Base-by-base conservation (phyloP, 1,140 invertebrate genomes). In the Pogonognathellus flavescens region DNA sequence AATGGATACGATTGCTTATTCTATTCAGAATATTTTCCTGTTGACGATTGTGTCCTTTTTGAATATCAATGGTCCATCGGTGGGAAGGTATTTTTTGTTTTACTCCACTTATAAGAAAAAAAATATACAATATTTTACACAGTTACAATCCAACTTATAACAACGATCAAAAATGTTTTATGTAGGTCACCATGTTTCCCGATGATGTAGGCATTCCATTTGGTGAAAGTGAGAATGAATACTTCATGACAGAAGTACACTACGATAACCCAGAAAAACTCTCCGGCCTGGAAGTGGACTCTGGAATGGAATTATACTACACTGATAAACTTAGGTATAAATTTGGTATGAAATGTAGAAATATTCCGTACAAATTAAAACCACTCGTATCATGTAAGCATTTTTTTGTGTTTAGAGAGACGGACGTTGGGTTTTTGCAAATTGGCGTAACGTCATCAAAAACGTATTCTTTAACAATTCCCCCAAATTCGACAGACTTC, bases 191-290 rank as follows among this genome's bases (percentile, higher is more conserved):
- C 9, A 18, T 84, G 1, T 70, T 87, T 18, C 86, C 84, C 0
- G 80, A 87, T 4, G 9, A 85, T 41, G 18, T 85, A n/a, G 86
- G 86, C 8, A 18, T 82, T 52, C 80, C 83, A 1, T 13, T 87
- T 14, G 25, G 83, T 25, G 85, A 86, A 16, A 41, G 53, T 16
- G 9, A 57, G 1, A 55, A 80, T 50, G 49, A 84, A 14, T 87
- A 84, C 18, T 41, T 50, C 31, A 84, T 85, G 57, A 10, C 83
- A 1, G 86, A 87, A 82, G 53, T 87, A 1, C 86, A 87, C 41
- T 87, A 85, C 50, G 83, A 87, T 53, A 87, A 87, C 72, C 86
- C 86, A 20, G 4, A 55, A 0, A 52, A 55, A 20, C 1, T 49
- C 16, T 13, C 10, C 8, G 83, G 55, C 1, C 1, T 86, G 11